Conservation (phyloP, 2,113 vertebrate species). For the Ictalurus furcatus region DNA sequence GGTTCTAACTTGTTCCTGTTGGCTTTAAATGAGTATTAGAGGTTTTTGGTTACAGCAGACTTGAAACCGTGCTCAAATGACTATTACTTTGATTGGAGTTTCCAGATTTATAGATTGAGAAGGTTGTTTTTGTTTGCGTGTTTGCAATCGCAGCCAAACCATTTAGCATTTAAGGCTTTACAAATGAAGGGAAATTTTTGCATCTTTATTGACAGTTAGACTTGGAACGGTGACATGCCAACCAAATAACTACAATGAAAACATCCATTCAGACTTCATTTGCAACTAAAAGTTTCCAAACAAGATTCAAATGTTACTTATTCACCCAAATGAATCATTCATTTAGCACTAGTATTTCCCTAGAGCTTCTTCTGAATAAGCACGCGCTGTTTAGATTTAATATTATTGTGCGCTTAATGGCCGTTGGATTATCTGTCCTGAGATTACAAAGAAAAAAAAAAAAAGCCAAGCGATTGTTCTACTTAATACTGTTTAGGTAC, state of each 20-base stretch:
- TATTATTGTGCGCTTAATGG: not conserved
- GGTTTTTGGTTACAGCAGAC: not conserved
- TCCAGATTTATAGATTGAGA: slow-evolving; percentile 22
- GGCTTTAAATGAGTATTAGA: not conserved
- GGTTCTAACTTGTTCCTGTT: not conserved
- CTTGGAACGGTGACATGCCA: slow-evolving; percentile 27
- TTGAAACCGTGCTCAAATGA: not conserved
- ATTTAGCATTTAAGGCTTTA: slow-evolving; percentile 23
- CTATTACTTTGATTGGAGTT: slow-evolving; percentile 18
- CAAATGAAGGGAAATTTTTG: slow-evolving; percentile 22
- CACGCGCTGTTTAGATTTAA: not conserved
- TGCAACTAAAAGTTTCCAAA: slow-evolving; percentile 14
- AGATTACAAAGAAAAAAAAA: not conserved
- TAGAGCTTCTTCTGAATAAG: not conserved
- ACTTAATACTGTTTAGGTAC: slow-evolving; percentile 26
- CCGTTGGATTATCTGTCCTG: not conserved
- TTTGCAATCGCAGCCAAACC: slow-evolving; percentile 15
- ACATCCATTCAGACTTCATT: slow-evolving; percentile 1
- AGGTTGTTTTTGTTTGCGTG: slow-evolving; percentile 17
- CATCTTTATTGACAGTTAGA: slow-evolving; percentile 23
- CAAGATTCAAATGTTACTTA: slow-evolving; percentile 1
- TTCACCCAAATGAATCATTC: slow-evolving; percentile 1
- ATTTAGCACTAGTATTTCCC: not conserved
- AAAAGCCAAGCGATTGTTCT: not conserved
- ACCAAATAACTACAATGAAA: slow-evolving; percentile 2